Evolutionary conservation across 1,140 invertebrate genomes (phyloP), one percentile per base, ranked within the genome.

Genomic region (Drosophila tropicalis): DNA sequence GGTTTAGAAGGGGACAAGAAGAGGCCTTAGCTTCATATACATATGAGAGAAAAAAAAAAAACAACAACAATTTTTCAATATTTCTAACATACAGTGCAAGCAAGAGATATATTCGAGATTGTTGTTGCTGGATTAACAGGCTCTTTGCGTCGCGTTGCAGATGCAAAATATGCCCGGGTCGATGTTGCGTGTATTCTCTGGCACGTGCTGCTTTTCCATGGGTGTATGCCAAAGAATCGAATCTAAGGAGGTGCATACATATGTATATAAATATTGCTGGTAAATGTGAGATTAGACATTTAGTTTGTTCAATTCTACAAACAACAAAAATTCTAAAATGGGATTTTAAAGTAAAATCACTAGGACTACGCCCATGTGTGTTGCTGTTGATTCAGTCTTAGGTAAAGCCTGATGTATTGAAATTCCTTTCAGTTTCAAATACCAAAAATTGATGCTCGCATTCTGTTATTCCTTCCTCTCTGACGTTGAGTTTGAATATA

Each of bases 91-190:
- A 75, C 22, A 54, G 41, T 39, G 12, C 12, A 12, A 12, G 67
- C 58, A 67, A 34, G 19, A 69, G 54, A 62, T 55, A n/a, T 15
- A 56, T 40, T 67, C 29, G 67, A 47, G 70, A 74, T 81, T 81
- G 75, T 76, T 79, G 76, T 73, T 87, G 79, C 68, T 29, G 80
- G 80, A 83, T 87, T 89, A 83, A 68, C 70, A 68, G 72, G 64
- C 68, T 72, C 68, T 60, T 32, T 72, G 58, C 67, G 13, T 60
- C 51, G 63, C 54, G 40, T 63, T 34, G 44, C 57, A 32, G 40
- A 15, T 32, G 40, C 44, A 51, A 61, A 17, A 54, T 5, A 29
- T 61, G 60, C 41, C 19, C 57, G 6, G 60, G 58, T 22, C 40
- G 29, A 40, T 65, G 69, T 57, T 71, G 67, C 68, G 64, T 81